phyloP scores from a whole-genome alignment of 2,888 invertebrate species.

The Melieria omissa region DNA sequence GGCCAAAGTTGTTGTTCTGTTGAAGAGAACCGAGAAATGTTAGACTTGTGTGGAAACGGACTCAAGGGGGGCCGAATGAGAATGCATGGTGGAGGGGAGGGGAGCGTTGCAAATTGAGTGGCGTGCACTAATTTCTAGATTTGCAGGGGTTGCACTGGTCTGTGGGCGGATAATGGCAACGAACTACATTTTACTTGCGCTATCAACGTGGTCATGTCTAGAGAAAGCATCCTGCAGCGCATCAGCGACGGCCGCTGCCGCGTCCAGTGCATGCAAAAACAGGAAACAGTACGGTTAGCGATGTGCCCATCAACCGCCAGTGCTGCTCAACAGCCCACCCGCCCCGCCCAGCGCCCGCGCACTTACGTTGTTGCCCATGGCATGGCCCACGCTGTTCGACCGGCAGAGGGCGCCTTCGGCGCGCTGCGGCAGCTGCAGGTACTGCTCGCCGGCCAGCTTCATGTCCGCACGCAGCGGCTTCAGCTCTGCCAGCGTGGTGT shows the following conservation, averaged over 20 bases:
- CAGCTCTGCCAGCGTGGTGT: conserved; percentile 58
- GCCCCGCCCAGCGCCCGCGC: too few relatives aligned
- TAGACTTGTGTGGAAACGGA: too few relatives aligned
- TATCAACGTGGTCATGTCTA: conserved; percentile 38
- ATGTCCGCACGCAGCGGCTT: conserved; percentile 55
- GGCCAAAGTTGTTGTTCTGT: conserved; percentile 56
- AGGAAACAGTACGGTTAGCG: conserved; percentile 3
- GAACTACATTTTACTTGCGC: conserved; percentile 37
- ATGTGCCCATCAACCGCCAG: too few relatives aligned
- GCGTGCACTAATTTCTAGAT: background rate
- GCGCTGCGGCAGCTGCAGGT: conserved; percentile 56
- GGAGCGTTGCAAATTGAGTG: background rate
- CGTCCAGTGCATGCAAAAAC: conserved; percentile 38
- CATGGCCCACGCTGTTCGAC: conserved; percentile 64
- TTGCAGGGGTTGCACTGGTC: too few relatives aligned
- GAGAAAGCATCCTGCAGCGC: conserved; percentile 36
- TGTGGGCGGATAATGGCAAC: conserved; percentile 13
- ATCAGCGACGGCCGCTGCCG: conserved; percentile 13
- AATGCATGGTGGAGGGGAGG: too few relatives aligned
- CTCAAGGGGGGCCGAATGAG: too few relatives aligned
- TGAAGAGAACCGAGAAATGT: background rate
- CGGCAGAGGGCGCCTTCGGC: conserved; percentile 52
- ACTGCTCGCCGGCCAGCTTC: conserved; percentile 52
- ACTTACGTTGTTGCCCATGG: conserved; percentile 52
- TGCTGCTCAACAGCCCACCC: too few relatives aligned